A percentile compares a stretch with the other conserved stretches of the same genome.
These are phyloP conservation scores for Characodon lateralis DNA, from an alignment of 2,797 vertebrate species.

Conservation along the genomic window DNA sequence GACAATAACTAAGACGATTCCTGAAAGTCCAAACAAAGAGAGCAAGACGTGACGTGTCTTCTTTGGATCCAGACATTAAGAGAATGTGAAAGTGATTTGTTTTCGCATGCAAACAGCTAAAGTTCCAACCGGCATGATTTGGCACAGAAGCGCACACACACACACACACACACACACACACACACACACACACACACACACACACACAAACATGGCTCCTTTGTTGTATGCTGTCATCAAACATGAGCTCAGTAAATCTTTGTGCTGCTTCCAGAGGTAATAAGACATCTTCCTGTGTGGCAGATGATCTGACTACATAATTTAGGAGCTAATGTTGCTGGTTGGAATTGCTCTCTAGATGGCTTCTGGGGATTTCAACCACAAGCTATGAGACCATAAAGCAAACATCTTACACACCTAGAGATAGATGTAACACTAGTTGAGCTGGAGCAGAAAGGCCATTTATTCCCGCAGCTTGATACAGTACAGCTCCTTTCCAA, in stretches of 20 bases:
- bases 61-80: constrained; percentile 51
- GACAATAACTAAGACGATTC: constrained; percentile 11
- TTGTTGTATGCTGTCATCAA: constrained; percentile 56
- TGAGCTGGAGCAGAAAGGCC: constrained; percentile 23
- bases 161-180: not conserved
- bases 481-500: constrained; percentile 37
- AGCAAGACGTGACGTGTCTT: constrained; percentile 35
- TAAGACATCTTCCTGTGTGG: constrained; percentile 62
- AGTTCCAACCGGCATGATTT: constrained; percentile 29
- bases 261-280: constrained; percentile 55
- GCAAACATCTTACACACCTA: constrained; percentile 35
- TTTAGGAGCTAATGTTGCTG: constrained; percentile 62
- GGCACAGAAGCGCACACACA: constrained; percentile 16
- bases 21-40: constrained; percentile 20
- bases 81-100: constrained; percentile 29
- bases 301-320: constrained; percentile 62
- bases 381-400: constrained; percentile 37
- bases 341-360: constrained; percentile 57
- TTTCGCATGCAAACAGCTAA: constrained; percentile 33
- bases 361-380: constrained; percentile 50
- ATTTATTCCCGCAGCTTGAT: constrained; percentile 20
- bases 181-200: not conserved
- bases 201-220: constrained; percentile 32
- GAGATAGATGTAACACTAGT: constrained; percentile 22
- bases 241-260: constrained; percentile 54